These are phyloP conservation scores for Heliconius ismenius DNA, from an alignment of 2,888 invertebrate species.

Conservation along the genomic window DNA sequence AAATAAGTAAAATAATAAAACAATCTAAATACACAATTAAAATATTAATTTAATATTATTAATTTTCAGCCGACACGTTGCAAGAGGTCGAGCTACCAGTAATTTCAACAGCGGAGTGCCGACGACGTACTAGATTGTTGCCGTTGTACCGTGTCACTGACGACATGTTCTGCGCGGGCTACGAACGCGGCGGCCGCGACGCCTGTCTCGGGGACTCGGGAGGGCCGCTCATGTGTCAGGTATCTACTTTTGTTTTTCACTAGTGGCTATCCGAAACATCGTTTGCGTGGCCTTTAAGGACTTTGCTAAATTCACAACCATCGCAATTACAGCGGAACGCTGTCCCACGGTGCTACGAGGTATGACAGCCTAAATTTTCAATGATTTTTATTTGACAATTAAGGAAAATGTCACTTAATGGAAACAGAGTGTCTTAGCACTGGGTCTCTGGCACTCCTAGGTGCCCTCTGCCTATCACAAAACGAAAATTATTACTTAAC, in stretches of 20 bases:
- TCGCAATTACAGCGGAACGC: too few species aligned
- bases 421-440: too few species aligned
- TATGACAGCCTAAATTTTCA: too few species aligned
- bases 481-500: too few species aligned
- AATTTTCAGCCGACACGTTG: conserved; percentile 86
- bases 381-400: too few species aligned
- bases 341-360: too few species aligned
- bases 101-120: conserved; percentile 89
- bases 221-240: conserved; percentile 90
- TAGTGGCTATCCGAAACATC: too few species aligned
- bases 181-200: conserved; percentile 89
- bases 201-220: conserved; percentile 91
- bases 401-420: too few species aligned
- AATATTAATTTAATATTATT: conserved; percentile 2
- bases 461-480: too few species aligned
- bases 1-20: neutral
- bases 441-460: too few species aligned
- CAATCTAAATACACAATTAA: neutral
- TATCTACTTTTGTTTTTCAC: conserved; percentile 48
- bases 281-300: too few species aligned
- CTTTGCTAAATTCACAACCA: too few species aligned
- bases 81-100: conserved; percentile 91
- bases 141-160: conserved; percentile 89
- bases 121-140: conserved; percentile 87
- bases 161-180: conserved; percentile 92